Base-by-base conservation (phyloP, 1,140 invertebrate genomes). In the Drosophila saltans region DNA sequence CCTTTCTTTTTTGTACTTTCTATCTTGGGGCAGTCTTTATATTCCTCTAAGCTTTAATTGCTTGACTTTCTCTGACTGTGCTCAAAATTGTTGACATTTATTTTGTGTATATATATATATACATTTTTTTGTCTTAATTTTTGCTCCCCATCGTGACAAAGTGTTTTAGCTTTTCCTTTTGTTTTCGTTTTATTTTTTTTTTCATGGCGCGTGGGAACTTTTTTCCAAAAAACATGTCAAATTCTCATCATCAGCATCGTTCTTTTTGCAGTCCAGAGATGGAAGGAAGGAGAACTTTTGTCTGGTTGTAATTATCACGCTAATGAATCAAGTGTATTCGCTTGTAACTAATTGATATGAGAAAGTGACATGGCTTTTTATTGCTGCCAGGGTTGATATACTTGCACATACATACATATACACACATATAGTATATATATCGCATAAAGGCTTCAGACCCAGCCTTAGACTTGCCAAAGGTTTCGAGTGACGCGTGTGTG, bases 271-370 rank as follows among this genome's bases (percentile, higher is more conserved):
- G 69, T 60, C 63, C n/a, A 30, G 40, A 21, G 7, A 21, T 6
- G 33, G 6, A 30, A 30, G 4, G 4, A 4, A 30, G 6, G 33
- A 52, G 21, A 24, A 41, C 39, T 28, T 62, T 43, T 36, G 61
- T 62, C 84, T 80, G 83, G 70, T 75, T 69, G 66, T 89, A 89
- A 88, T 88, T 88, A 88, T 88, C 84, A 78, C 84, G 80, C 84
- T 89, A 84, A 88, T 88, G 84, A 84, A 88, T 88, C 84, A 89
- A 88, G 80, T 84, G 85, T 70, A 89, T 69, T 88, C 84, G 80
- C 78, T 84, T 67, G 84, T 89, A 75, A 88, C 84, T 89, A 88
- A 88, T 88, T 89, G 78, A 88, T 84, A 84, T 88, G 84, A 78
- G 85, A 88, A 89, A 89, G 78, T 72, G 73, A 75, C 80, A 71